Percentiles rank a stretch among this genome's conserved stretches.
Evolutionary conservation across 2,797 vertebrate species (phyloP).

Genomic region (Eleutherodactylus coqui): DNA sequence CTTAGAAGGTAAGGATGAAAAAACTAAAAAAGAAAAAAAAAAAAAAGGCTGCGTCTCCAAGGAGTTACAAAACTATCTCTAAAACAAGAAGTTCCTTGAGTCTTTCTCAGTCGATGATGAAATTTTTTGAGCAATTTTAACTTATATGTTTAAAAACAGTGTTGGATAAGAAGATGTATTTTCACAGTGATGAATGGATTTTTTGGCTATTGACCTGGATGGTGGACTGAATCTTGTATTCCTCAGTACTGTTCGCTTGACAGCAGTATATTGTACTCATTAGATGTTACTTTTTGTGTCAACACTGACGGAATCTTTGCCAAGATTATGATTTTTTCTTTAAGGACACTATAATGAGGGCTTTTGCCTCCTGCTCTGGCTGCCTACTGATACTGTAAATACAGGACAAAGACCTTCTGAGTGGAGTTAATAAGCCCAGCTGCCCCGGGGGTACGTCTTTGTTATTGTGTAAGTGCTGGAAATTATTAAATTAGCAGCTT

Average conservation of each 20-base stretch:
- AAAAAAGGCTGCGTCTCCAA: no score
- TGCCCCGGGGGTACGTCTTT: slow-evolving; percentile 25
- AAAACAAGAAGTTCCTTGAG: no score
- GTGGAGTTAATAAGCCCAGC: slow-evolving; percentile 44
- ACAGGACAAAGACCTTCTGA: slow-evolving; percentile 34
- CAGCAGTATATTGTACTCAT: not conserved
- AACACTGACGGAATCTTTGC: not conserved
- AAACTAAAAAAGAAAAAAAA: no score
- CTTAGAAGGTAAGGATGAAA: no score
- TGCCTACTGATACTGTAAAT: slow-evolving; percentile 39
- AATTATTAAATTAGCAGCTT: slow-evolving; percentile 54
- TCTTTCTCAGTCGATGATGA: no score
- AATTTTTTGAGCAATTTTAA: no score
- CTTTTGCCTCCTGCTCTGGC: not conserved
- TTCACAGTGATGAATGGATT: not conserved
- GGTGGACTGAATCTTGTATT: not conserved
- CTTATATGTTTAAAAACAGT: no score
- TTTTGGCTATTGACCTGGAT: not conserved
- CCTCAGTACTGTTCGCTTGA: not conserved
- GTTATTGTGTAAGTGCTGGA: slow-evolving; percentile 55
- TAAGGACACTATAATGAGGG: not conserved
- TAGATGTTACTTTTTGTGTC: not conserved
- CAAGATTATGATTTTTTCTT: not conserved
- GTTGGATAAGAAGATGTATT: no score
- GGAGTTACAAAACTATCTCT: no score